Evolutionary conservation across 2,888 invertebrate species (phyloP), one percentile per base, ranked within the genome.

Genomic region (Cosmia trapezina): DNA sequence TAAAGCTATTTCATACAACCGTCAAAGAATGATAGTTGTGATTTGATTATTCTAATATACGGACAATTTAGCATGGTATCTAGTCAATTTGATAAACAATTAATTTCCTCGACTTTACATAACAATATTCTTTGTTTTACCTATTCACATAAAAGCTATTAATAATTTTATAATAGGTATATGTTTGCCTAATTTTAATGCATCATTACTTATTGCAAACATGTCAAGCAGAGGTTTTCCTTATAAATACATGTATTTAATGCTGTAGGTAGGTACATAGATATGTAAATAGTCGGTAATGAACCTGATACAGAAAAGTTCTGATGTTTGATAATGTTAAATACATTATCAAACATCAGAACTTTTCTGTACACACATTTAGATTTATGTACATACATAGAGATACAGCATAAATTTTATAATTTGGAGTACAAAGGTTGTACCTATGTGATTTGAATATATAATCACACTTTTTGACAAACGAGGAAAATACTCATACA

Each of bases 141-240:
- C 4, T 22, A 62, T 62, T 57, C 43, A 53, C n/a, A 3, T 54
- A n/a, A 28, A 12, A 66, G 19, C 9, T 33, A 49, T 17, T 51
- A 49, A 41, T 33, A 56, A 22, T 54, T 6, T 51, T 37, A 11
- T 47, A 33, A 33, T 33, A 33, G n/a, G n/a, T n/a, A n/a, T 28
- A n/a, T 59, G 33, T 56, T 81, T 59, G 37, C 37, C 62, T 14
- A 62, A 73, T 28, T 54, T 54, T 37, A 65, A 62, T 59, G 33
- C 41, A 43, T 22, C 37, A 56, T 83, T 70, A 69, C 9, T 11
- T 54, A 81, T 73, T 64, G 22, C 45, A 69, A 63, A 47, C 80
- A 70, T 66, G 83, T 71, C n/a, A 49, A 41, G 3, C 1, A 11
- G 56, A 47, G 61, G 72, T 82, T 83, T 84, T 83, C 85, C 85